A percentile compares a stretch with the other conserved stretches of the same genome.
These are phyloP conservation scores for Troglohyphantes excavatus DNA, from an alignment of 2,888 invertebrate species.

Conservation along the genomic window DNA sequence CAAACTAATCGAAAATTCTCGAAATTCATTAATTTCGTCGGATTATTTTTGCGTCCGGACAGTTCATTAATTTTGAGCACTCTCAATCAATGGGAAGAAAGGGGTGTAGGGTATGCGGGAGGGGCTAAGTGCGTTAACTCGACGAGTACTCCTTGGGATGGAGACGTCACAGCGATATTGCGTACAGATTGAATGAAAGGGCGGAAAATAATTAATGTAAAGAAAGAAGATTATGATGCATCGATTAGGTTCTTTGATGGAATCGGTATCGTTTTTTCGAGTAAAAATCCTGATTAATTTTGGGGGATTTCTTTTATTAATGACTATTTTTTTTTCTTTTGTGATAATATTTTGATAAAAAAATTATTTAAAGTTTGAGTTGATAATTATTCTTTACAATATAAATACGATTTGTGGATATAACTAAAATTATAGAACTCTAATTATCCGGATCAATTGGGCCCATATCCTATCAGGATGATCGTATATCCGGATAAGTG, in stretches of 20 bases:
- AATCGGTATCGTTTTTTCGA: conserved; percentile 31
- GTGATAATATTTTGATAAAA: not conserved
- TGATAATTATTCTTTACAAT: too few species aligned
- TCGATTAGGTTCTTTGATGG: conserved; percentile 4
- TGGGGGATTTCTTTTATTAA: not conserved
- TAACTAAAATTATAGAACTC: too few species aligned
- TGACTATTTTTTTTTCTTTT: not conserved
- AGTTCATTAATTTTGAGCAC: conserved; percentile 36
- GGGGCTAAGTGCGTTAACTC: conserved; percentile 41
- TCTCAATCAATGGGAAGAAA: conserved; percentile 13
- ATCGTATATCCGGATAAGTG: too few species aligned
- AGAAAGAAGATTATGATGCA: conserved; percentile 14
- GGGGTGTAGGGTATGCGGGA: not conserved
- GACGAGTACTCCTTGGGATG: conserved; percentile 32
- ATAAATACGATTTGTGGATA: too few species aligned
- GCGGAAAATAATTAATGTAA: conserved; percentile 11
- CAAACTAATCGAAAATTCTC: conserved; percentile 70
- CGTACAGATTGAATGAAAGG: not conserved
- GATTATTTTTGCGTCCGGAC: conserved; percentile 34
- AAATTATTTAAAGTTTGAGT: not conserved
- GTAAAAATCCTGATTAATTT: conserved; percentile 28
- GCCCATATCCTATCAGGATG: too few species aligned
- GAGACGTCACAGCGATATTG: conserved; percentile 31
- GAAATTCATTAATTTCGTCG: conserved; percentile 74
- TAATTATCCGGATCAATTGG: too few species aligned